A percentile compares a stretch with the other conserved stretches of the same genome.
These are phyloP conservation scores for Paramisgurnus dabryanus DNA, from an alignment of 2,113 vertebrate species.

Conservation along the genomic window DNA sequence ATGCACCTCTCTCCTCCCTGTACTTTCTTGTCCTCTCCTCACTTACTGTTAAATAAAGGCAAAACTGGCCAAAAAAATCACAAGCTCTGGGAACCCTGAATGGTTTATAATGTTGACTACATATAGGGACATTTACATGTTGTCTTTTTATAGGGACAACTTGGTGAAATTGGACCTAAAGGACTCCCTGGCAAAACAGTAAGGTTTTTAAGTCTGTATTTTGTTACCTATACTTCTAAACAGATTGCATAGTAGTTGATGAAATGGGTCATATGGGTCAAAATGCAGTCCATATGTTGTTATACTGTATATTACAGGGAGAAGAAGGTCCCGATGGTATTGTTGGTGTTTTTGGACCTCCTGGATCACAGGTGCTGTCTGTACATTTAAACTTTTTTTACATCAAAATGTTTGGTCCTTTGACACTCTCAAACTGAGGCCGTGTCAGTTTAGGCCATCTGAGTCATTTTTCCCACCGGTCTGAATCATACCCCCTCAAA, in stretches of 20 bases:
- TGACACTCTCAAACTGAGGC: too few relatives aligned
- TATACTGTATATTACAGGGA: constrained; percentile 62
- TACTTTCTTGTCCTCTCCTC: too few relatives aligned
- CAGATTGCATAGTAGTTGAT: neutral
- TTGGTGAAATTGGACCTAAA: constrained; percentile 62
- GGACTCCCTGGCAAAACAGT: constrained; percentile 69
- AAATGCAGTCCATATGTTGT: too few relatives aligned
- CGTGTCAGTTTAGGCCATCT: too few relatives aligned
- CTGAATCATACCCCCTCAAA: too few relatives aligned
- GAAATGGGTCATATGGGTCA: neutral
- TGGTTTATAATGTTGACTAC: neutral
- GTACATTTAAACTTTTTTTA: neutral
- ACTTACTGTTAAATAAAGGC: too few relatives aligned
- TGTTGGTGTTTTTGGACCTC: constrained; percentile 64
- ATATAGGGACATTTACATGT: too few relatives aligned
- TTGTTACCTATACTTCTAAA: neutral
- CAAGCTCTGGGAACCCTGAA: too few relatives aligned
- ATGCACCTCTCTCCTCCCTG: too few relatives aligned
- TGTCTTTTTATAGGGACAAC: constrained; percentile 67
- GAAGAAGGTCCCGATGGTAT: constrained; percentile 65
- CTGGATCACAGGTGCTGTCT: constrained; percentile 71
- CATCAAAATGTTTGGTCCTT: too few relatives aligned
- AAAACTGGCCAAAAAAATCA: too few relatives aligned
- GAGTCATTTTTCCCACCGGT: too few relatives aligned
- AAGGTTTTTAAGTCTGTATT: constrained; percentile 7